A percentile compares a stretch with the other conserved stretches of the same genome.
Conservation (phyloP, 2,888 invertebrate species). For the Caradrina clavipalpis region DNA sequence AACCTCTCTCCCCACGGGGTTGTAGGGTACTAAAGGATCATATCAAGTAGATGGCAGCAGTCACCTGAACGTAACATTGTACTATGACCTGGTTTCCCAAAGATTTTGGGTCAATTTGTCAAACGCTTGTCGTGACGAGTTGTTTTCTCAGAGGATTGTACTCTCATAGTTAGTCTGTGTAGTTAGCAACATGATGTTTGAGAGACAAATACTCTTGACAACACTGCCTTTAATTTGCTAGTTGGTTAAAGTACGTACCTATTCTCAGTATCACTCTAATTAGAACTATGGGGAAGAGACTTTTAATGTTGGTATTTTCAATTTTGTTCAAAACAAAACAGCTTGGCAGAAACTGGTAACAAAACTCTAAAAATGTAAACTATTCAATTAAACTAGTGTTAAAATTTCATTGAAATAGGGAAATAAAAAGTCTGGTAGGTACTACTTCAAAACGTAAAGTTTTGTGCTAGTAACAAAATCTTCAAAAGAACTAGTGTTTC, state of each 20-base stretch:
- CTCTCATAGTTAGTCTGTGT: background rate
- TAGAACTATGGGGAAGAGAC: background rate
- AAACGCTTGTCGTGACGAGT: constrained; percentile 15
- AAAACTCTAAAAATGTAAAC: too few species aligned
- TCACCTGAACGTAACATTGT: constrained; percentile 39
- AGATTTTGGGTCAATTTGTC: constrained; percentile 40
- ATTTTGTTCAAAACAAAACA: background rate
- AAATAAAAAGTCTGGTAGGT: background rate
- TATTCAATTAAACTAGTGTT: background rate
- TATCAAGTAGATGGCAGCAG: constrained; percentile 39
- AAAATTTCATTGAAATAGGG: background rate
- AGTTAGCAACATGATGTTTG: constrained; percentile 3
- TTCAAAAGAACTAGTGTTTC: background rate
- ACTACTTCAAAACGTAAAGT: too few species aligned
- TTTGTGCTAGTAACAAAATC: background rate
- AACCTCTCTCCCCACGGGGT: constrained; percentile 4
- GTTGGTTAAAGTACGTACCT: background rate
- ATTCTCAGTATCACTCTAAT: background rate
- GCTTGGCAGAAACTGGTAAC: background rate
- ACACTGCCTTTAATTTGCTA: background rate
- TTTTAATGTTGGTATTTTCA: too few species aligned
- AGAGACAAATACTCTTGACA: background rate
- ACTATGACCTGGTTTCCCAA: constrained; percentile 41
- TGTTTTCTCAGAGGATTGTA: constrained; percentile 1
- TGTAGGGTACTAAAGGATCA: constrained; percentile 36